Conservation (phyloP, 2,888 invertebrate species). For the Agrotis puta region DNA sequence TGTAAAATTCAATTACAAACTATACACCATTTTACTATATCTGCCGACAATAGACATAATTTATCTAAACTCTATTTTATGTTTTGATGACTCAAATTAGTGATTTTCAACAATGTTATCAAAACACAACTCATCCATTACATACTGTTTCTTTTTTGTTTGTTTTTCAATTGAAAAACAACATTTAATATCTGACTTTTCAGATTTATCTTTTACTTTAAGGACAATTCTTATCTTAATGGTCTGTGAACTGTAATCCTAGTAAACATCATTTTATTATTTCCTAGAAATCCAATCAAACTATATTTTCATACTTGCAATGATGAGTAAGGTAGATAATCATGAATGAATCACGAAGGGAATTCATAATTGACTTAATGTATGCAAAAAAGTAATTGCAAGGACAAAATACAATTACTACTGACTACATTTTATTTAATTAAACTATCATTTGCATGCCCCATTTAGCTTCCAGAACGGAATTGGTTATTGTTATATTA, state of each 20-base stretch:
- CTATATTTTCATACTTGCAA: conserved; percentile 10
- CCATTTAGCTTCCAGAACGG: neutral
- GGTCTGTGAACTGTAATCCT: conserved; percentile 8
- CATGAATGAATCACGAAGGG: conserved; percentile 35
- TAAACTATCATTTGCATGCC: neutral
- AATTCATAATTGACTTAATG: conserved; percentile 30
- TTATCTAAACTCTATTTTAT: neutral
- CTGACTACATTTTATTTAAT: neutral
- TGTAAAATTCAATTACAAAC: too few relatives aligned
- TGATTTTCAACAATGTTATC: conserved; percentile 20
- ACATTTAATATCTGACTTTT: neutral
- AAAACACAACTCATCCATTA: conserved; percentile 7
- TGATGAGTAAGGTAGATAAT: conserved; percentile 22
- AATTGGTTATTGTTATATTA: neutral
- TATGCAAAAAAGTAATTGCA: conserved; percentile 25
- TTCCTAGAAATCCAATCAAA: neutral
- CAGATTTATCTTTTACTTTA: neutral
- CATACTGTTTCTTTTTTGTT: conserved; percentile 13
- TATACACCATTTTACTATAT: neutral
- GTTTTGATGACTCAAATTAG: neutral
- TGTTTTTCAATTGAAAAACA: conserved; percentile 20
- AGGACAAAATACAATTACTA: conserved; percentile 7
- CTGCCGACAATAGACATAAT: neutral
- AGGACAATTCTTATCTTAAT: conserved; percentile 11
- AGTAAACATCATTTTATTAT: conserved; percentile 6